Evolutionary conservation across 2,888 invertebrate species (phyloP).

Genomic region (Catotricha subobsoleta): DNA sequence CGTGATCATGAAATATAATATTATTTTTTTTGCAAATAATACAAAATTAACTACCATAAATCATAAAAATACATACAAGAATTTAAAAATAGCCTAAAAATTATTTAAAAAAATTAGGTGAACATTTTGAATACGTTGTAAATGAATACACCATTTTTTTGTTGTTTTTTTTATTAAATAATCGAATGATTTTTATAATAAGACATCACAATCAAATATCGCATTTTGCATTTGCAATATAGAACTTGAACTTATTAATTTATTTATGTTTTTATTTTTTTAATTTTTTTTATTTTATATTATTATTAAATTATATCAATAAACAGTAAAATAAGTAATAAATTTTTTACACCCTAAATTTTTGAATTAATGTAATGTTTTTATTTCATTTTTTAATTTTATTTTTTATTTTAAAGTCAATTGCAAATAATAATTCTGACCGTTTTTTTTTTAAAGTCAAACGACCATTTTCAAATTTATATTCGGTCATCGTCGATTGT

Average conservation of each 20-base stretch:
- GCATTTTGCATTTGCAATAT: slow-evolving; percentile 1
- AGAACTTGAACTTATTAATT: neutral
- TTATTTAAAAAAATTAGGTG: too few relatives aligned
- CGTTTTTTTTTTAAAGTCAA: neutral
- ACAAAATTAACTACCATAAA: too few relatives aligned
- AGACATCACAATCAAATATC: slow-evolving; percentile 3
- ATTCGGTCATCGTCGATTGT: too few relatives aligned
- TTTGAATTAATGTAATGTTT: neutral
- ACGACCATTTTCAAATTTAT: too few relatives aligned
- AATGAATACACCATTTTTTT: too few relatives aligned
- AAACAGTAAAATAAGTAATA: neutral
- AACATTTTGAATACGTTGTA: too few relatives aligned
- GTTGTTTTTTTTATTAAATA: neutral
- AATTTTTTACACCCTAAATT: neutral
- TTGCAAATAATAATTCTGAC: neutral
- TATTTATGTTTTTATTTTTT: neutral
- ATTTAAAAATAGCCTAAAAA: too few relatives aligned
- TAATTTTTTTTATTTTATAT: neutral
- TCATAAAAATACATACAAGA: too few relatives aligned
- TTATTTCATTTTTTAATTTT: neutral
- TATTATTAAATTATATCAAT: too few relatives aligned
- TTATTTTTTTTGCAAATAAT: too few relatives aligned
- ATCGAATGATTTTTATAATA: slow-evolving; percentile 4
- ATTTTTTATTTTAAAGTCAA: neutral
- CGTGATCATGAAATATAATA: too few relatives aligned